Evolutionary conservation across 35 echinoderm and acorn worm species (phyloP).

Genomic region (Ophioderma brevispina): DNA sequence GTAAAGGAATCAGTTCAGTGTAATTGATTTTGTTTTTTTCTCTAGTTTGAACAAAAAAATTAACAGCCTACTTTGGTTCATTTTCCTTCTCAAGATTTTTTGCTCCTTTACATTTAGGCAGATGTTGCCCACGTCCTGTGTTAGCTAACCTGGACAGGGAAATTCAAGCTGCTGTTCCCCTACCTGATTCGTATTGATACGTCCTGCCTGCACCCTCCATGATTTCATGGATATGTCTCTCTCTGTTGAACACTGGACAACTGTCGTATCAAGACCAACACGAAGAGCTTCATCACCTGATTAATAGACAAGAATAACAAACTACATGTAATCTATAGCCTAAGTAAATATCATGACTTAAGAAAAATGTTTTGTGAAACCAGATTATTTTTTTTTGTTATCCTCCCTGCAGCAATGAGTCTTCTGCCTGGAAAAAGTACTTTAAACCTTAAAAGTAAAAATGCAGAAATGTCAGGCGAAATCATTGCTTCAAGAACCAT

Average conservation of each 20-base stretch:
- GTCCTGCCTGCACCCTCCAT: conserved; percentile 95
- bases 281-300: conserved; percentile 86
- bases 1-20: no score
- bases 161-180: no score
- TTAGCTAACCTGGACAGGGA: no score
- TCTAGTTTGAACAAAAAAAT: no score
- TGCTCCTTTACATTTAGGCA: no score
- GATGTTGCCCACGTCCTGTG: no score
- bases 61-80: no score
- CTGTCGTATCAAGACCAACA: conserved; percentile 97
- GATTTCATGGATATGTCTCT: conserved; percentile 85
- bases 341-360: not conserved
- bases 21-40: no score
- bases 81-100: no score
- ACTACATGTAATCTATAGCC: not conserved
- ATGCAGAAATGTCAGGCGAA: not conserved
- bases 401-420: not conserved
- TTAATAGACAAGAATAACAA: not conserved
- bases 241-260: conserved; percentile 97
- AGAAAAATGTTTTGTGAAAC: not conserved
- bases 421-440: not conserved
- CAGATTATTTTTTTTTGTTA: not conserved
- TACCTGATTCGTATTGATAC: conserved; percentile 66
- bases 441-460: not conserved
- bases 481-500: not conserved